Evolutionary conservation across 2,797 vertebrate genomes (phyloP).

Genomic region (Malacoraja senta): DNA sequence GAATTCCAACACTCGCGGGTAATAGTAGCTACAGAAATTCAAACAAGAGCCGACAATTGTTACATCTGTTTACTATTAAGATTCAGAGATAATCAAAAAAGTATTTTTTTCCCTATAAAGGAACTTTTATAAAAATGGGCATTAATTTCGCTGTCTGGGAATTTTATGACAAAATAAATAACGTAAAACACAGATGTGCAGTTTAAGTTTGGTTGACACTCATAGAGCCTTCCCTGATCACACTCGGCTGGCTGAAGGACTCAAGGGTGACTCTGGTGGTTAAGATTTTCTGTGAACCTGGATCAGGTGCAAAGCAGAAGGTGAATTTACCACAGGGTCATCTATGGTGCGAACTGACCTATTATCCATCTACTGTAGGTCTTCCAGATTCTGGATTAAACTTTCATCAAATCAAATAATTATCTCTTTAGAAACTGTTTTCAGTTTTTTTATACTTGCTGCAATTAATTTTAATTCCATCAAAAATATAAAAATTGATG

Average conservation of each 20-base stretch:
- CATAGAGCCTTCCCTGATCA: background rate
- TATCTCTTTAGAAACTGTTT: background rate
- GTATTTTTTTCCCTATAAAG: background rate
- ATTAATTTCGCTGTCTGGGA: constrained; percentile 33
- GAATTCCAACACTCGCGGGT: background rate
- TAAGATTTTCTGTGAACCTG: background rate
- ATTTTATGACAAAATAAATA: constrained; percentile 37
- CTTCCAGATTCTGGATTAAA: background rate
- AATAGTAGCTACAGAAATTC: background rate
- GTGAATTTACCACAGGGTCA: background rate
- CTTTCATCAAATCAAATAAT: background rate
- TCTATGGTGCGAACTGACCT: background rate
- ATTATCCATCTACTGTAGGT: too few relatives aligned
- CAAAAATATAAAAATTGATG: too few relatives aligned
- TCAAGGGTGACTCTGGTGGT: background rate
- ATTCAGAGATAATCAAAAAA: background rate
- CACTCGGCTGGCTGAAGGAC: background rate
- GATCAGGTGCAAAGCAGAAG: background rate
- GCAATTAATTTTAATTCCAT: background rate
- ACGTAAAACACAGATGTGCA: constrained; percentile 23
- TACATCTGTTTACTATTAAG: constrained; percentile 31
- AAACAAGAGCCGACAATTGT: background rate
- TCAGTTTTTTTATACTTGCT: background rate
- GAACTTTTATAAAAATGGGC: constrained; percentile 10
- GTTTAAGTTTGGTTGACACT: constrained; percentile 7